Evolutionary conservation across 2,888 invertebrate genomes (phyloP).

Genomic region (Corythucha ciliata): DNA sequence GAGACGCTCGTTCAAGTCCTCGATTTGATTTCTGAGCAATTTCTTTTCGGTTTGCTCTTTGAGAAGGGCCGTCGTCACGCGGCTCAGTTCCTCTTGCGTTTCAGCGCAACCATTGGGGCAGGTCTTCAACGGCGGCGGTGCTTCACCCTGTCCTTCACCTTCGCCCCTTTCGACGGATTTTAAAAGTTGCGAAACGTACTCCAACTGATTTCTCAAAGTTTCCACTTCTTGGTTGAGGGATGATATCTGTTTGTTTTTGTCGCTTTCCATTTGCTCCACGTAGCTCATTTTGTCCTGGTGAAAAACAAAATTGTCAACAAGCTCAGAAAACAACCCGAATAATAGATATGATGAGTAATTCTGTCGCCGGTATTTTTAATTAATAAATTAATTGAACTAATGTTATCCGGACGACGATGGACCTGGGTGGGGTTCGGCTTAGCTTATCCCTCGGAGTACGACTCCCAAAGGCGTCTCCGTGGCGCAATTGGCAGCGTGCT

Average conservation of each 20-base stretch:
- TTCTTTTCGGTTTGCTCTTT: conserved; percentile 29
- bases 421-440: too few relatives aligned
- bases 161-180: conserved; percentile 32
- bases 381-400: too few relatives aligned
- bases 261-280: conserved; percentile 21
- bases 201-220: conserved; percentile 32
- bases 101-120: conserved; percentile 21
- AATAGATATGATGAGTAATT: too few relatives aligned
- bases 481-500: too few relatives aligned
- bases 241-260: conserved; percentile 27
- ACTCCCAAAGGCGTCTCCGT: too few relatives aligned
- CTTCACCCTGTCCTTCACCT: conserved; percentile 34
- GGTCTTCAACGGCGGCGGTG: conserved; percentile 15
- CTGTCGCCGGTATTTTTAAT: too few relatives aligned
- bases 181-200: conserved; percentile 32
- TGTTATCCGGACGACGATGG: too few relatives aligned
- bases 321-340: too few relatives aligned
- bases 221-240: conserved; percentile 32
- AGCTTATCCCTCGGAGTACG: too few relatives aligned
- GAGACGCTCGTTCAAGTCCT: conserved; percentile 25
- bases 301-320: too few relatives aligned
- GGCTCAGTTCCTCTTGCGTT: conserved; percentile 26
- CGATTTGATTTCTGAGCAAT: conserved; percentile 24
- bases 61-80: conserved; percentile 21
- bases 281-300: conserved; percentile 21